phyloP scores from a whole-genome alignment of 2,797 vertebrate genomes.

The Tinamus major region DNA sequence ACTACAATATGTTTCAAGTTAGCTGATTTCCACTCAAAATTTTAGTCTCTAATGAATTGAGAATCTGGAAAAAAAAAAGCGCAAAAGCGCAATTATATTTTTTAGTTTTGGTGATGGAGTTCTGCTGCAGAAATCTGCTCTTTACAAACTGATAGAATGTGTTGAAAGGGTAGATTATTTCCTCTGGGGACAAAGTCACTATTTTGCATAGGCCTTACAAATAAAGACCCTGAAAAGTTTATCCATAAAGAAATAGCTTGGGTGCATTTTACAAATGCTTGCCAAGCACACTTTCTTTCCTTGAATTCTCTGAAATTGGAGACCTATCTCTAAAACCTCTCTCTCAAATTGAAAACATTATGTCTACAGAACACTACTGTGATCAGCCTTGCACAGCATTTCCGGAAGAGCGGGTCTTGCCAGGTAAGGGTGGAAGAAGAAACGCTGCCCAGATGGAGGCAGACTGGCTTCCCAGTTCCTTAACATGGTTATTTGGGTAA shows the following conservation, averaged over 20 bases:
- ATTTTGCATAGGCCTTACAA: constrained; percentile 34
- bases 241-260: not conserved
- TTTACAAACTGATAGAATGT: not conserved
- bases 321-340: not conserved
- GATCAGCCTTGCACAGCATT: not conserved
- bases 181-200: constrained; percentile 28
- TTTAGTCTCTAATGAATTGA: constrained; percentile 60
- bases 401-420: not conserved
- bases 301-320: not conserved
- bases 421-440: not conserved
- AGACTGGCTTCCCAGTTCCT: not conserved
- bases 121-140: not conserved
- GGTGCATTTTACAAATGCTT: constrained; percentile 46
- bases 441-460: not conserved
- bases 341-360: too few species aligned
- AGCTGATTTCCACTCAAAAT: constrained; percentile 71
- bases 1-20: constrained; percentile 71
- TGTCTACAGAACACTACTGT: not conserved
- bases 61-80: constrained; percentile 43
- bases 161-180: constrained; percentile 26
- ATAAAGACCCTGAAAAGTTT: not conserved
- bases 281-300: constrained; percentile 1
- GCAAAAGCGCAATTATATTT: not conserved
- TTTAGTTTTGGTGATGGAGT: not conserved
- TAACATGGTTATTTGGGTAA: not conserved